Base-by-base conservation (phyloP, 2,888 invertebrate genomes). In the Diaphora mendica region DNA sequence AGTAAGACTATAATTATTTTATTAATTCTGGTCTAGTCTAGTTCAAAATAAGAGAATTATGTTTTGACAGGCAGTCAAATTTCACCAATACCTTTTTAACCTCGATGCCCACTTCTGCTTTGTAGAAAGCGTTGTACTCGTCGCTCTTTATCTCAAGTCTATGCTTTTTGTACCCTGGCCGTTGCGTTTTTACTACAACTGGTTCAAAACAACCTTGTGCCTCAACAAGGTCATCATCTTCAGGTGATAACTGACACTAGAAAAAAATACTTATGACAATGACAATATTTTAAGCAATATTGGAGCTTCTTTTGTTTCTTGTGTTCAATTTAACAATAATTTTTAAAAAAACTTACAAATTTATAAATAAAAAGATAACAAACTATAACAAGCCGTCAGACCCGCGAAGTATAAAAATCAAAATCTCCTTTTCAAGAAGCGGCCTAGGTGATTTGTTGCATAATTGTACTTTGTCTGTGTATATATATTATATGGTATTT, bases 31-130 rank as follows among this genome's bases (percentile, higher is more conserved):
- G n/a, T n/a, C 8, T n/a, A n/a, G 26, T 26, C 13, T 30, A 30
- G 13, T 26, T 59, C 4, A 62, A 62, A 30, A 30, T 62, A 30
- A 62, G 26, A 30, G 5, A 8, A 17, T 30, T 17, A 15, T 55
- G 42, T 26, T 13, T 48, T 23, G n/a, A 51, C 7, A 39, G 11
- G 9, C 9, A 20, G 11, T 20, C 8, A 30, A 17, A 68, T 33
- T 26, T 20, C 23, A 33, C 23, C 17, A 68, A 82, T 88, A 94
- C 95, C 91, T 92, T 85, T 81, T 93, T 94, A 0, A 94, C 94
- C 87, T 93, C 93, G 0, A 79, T 71, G 3, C 93, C 94, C 26
- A 94, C 91, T 68, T 91, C 90, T 0, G 88, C 81, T 39, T 86
- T 91, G 77, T 93, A 94, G 51, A 83, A 89, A 0, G 92, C 94